Conservation (phyloP, 2,113 vertebrate genomes). For the Stomatorhinus ivindoensis region DNA sequence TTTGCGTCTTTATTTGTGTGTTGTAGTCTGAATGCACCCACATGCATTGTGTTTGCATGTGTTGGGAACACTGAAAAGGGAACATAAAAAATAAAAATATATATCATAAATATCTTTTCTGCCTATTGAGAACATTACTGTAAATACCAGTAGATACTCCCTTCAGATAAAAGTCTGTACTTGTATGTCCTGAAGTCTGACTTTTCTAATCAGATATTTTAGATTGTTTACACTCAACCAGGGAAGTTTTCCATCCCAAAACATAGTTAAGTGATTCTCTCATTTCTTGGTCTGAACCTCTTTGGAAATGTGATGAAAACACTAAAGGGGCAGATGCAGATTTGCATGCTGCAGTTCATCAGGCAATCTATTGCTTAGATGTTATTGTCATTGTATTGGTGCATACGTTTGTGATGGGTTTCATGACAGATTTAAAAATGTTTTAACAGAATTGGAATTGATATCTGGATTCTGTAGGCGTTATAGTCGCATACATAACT, state of each 20-base stretch:
- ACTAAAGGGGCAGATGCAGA: neutral
- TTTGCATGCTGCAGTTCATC: neutral
- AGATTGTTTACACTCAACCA: neutral
- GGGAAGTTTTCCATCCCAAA: neutral
- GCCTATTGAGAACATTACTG: neutral
- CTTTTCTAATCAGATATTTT: neutral
- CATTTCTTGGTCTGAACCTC: neutral
- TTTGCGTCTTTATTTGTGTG: neutral
- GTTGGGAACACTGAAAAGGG: slow-evolving; percentile 14
- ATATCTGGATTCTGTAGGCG: neutral
- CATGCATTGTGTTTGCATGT: neutral
- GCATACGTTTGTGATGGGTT: neutral
- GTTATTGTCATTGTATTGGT: neutral
- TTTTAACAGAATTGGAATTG: neutral
- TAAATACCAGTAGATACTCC: neutral
- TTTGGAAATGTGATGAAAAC: neutral
- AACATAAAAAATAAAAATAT: slow-evolving; percentile 3
- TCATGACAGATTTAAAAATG: neutral
- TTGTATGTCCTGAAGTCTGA: neutral
- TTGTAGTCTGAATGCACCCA: neutral
- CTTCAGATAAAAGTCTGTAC: neutral
- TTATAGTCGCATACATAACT: neutral
- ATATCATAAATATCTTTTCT: neutral
- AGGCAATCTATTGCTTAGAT: neutral
- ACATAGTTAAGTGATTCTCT: neutral